These are phyloP conservation scores for Onychorhynchus coronatus DNA, from an alignment of 2,113 vertebrate species.

Conservation along the genomic window DNA sequence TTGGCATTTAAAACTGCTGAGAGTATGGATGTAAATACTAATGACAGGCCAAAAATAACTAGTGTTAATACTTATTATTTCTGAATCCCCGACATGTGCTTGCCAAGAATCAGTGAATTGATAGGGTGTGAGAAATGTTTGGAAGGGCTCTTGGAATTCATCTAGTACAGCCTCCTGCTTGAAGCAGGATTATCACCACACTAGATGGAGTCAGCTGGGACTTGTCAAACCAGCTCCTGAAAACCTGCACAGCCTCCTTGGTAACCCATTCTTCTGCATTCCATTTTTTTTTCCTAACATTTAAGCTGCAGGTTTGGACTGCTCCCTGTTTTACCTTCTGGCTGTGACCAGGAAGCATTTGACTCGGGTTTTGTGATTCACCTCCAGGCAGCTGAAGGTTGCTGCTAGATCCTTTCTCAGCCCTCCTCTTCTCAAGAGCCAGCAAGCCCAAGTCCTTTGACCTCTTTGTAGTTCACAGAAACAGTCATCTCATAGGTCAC, in stretches of 20 bases:
- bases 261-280: background rate
- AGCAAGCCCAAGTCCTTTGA: background rate
- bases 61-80: conserved; percentile 32
- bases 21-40: conserved; percentile 21
- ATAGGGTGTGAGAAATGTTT: background rate
- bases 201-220: background rate
- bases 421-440: background rate
- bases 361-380: background rate
- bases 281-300: background rate
- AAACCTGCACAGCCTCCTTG: background rate
- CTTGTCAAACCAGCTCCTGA: background rate
- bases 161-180: background rate
- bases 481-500: background rate
- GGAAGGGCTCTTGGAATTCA: background rate
- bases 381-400: background rate
- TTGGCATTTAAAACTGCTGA: conserved; percentile 6
- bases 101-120: background rate
- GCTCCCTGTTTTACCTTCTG: background rate
- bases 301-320: background rate
- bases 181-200: background rate
- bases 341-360: background rate
- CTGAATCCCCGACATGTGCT: background rate
- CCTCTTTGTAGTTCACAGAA: background rate
- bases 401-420: background rate
- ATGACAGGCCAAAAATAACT: conserved; percentile 29